These are phyloP conservation scores for Ips nitidus DNA, from an alignment of 1,140 invertebrate genomes.

Conservation along the genomic window DNA sequence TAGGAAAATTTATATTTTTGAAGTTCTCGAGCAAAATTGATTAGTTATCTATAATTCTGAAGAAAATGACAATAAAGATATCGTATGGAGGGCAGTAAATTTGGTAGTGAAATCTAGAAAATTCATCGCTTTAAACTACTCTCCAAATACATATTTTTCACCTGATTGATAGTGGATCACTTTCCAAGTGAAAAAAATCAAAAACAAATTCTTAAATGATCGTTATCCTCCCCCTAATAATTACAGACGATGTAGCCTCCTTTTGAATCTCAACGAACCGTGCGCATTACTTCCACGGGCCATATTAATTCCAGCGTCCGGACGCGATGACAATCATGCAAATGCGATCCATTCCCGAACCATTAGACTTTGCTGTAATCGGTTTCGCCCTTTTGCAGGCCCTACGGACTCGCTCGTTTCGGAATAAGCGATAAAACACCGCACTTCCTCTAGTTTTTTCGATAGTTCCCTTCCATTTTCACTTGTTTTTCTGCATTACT, in stretches of 20 bases:
- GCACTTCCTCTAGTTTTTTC: no score
- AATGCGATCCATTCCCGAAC: conserved; percentile 12
- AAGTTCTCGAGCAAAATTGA: no score
- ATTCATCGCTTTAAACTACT: no score
- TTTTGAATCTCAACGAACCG: conserved; percentile 7
- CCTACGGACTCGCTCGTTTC: background rate
- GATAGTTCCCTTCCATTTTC: no score
- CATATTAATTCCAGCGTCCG: conserved; percentile 9
- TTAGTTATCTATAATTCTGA: no score
- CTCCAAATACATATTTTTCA: no score
- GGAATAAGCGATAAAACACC: no score
- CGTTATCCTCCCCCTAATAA: background rate
- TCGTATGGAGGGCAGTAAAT: no score
- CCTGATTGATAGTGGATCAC: background rate
- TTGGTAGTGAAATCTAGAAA: no score
- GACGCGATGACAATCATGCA: conserved; percentile 13
- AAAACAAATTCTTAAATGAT: background rate
- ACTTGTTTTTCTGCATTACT: no score
- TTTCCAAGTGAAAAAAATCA: background rate
- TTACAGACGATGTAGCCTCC: background rate
- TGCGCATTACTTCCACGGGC: conserved; percentile 2
- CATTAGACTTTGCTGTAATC: conserved; percentile 11
- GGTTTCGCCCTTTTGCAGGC: conserved; percentile 8
- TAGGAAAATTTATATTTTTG: no score
- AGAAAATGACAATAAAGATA: no score